Percentiles rank a stretch among this genome's conserved stretches.
Evolutionary conservation across 2,113 vertebrate genomes (phyloP).

Genomic region (Platycercus adscitus): DNA sequence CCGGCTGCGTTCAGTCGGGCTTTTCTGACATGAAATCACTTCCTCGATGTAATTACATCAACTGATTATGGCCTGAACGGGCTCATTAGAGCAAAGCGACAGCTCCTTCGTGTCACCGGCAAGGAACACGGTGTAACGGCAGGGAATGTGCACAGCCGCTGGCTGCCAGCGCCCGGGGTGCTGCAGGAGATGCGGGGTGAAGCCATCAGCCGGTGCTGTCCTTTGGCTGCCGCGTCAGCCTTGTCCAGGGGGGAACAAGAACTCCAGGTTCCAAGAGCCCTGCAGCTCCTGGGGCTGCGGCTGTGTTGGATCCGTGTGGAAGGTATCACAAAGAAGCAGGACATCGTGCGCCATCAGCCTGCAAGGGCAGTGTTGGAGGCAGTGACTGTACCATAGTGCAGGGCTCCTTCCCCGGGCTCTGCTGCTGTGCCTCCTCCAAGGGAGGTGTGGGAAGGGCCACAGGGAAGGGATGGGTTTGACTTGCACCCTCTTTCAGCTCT

Average conservation of each 20-base stretch:
- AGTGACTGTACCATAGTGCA: rapidly evolving
- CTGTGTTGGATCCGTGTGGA: neutral
- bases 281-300: rapidly evolving
- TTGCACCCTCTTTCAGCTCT: neutral
- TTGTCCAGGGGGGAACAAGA: rapidly evolving
- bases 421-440: neutral
- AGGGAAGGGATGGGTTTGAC: neutral
- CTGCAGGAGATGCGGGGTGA: neutral
- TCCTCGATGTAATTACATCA: neutral
- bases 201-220: neutral
- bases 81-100: neutral
- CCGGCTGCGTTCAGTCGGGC: neutral
- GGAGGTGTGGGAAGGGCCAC: neutral
- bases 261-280: neutral
- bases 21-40: neutral
- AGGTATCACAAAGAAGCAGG: rapidly evolving
- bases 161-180: rapidly evolving
- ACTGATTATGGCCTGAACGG: constrained; percentile 19
- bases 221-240: neutral
- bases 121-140: neutral
- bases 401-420: neutral
- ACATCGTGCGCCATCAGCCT: rapidly evolving
- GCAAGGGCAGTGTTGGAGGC: rapidly evolving
- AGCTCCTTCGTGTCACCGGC: neutral
- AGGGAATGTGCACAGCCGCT: neutral